phyloP scores from a whole-genome alignment of 2,797 vertebrate genomes.

The Melanogrammus aeglefinus region DNA sequence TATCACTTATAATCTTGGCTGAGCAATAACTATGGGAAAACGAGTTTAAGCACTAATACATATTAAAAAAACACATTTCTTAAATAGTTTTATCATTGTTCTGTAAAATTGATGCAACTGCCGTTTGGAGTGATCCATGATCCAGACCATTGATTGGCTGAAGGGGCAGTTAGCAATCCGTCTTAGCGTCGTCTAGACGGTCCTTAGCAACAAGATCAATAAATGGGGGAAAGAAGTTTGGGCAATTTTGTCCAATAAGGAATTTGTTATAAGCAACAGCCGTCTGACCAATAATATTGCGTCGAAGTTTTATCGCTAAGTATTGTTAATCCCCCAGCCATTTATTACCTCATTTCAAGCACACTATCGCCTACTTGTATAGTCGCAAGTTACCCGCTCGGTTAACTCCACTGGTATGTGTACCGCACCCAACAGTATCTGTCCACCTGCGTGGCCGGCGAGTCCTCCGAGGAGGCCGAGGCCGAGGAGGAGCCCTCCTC shows the following conservation, averaged over 20 bases:
- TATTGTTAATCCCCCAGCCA: conserved; percentile 69
- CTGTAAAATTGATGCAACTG: too few species aligned
- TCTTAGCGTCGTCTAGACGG: not conserved
- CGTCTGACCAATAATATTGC: conserved; percentile 83
- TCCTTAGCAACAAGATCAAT: conserved; percentile 8
- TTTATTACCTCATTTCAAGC: not conserved
- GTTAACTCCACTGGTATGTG: not conserved
- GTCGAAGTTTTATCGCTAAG: conserved; percentile 79
- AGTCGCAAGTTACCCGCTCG: not conserved
- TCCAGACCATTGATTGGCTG: conserved; percentile 21
- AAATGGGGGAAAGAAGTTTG: conserved; percentile 63
- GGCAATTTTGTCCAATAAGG: conserved; percentile 48
- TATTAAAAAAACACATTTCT: not conserved
- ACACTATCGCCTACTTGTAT: too few species aligned
- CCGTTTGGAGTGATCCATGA: not conserved
- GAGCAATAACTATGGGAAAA: too few species aligned
- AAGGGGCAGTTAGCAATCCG: conserved; percentile 5
- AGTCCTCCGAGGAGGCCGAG: conserved; percentile 65
- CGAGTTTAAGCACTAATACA: not conserved
- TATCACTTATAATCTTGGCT: too few species aligned
- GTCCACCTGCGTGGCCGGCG: conserved; percentile 64
- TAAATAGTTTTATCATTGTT: not conserved
- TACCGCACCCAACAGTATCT: conserved; percentile 75
- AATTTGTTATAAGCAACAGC: conserved; percentile 86
- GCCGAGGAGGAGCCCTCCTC: conserved; percentile 37